Evolutionary conservation across 2,113 vertebrate genomes (phyloP).

Genomic region (Muntiacus reevesi): DNA sequence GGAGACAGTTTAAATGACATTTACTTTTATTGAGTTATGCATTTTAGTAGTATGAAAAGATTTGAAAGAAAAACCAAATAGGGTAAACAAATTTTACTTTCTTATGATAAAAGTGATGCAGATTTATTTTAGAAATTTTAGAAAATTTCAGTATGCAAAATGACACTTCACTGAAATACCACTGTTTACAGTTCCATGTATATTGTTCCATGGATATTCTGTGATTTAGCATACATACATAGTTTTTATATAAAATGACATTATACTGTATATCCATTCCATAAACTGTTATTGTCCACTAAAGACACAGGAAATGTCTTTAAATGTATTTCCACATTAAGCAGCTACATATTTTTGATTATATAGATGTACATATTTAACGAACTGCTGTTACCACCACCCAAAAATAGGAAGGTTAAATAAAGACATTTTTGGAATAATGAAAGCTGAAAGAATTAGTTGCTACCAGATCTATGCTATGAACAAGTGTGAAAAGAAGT

Average conservation of each 20-base stretch:
- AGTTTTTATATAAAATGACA: background rate
- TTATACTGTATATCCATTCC: background rate
- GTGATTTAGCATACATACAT: background rate
- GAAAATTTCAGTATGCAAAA: background rate
- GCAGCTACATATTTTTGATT: background rate
- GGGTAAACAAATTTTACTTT: background rate
- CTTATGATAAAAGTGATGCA: background rate
- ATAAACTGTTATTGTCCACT: background rate
- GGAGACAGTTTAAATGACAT: background rate
- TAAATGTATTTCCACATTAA: background rate
- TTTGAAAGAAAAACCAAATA: background rate
- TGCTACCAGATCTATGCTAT: background rate
- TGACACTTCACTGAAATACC: background rate
- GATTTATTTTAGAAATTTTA: background rate
- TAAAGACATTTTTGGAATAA: slow-evolving; percentile 5
- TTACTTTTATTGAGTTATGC: background rate
- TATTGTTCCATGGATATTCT: background rate
- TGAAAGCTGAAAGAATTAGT: background rate
- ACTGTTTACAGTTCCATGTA: background rate
- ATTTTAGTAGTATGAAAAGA: background rate
- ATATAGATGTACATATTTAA: background rate
- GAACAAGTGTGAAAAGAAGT: background rate
- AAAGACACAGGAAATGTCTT: background rate
- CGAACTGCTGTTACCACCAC: background rate
- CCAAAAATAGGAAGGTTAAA: background rate